A percentile compares a stretch with the other conserved stretches of the same genome.
Conservation (phyloP, 1,140 invertebrate species). For the Rhizoglyphus robini region DNA sequence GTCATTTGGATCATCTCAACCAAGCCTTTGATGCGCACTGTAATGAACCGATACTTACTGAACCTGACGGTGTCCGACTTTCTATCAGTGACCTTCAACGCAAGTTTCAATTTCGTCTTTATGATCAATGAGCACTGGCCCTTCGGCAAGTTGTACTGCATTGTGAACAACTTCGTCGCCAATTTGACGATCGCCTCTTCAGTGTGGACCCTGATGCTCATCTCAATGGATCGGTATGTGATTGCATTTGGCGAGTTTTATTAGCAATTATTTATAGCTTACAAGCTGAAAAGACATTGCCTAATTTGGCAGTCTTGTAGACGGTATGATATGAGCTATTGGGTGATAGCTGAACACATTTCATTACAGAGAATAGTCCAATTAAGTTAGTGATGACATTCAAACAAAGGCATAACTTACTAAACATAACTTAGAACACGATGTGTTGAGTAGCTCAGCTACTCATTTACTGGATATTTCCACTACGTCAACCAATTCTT, state of each 20-base stretch:
- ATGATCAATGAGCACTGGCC: conserved; percentile 54
- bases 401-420: too few species aligned
- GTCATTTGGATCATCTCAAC: conserved; percentile 76
- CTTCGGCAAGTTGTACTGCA: conserved; percentile 68
- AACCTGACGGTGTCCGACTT: conserved; percentile 33
- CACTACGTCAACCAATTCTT: conserved; percentile 12
- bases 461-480: too few species aligned
- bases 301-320: too few species aligned
- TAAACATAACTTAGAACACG: too few species aligned
- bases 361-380: background rate
- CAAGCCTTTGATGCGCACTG: conserved; percentile 45
- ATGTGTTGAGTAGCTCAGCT: too few species aligned
- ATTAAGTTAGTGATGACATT: too few species aligned
- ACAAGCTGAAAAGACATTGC: too few species aligned
- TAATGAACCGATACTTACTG: conserved; percentile 33
- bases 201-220: conserved; percentile 84
- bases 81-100: conserved; percentile 36
- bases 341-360: too few species aligned
- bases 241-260: conserved; percentile 12
- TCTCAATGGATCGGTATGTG: conserved; percentile 82
- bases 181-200: conserved; percentile 71
- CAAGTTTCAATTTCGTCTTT: conserved; percentile 37
- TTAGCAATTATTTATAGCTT: background rate
- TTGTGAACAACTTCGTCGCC: conserved; percentile 74
- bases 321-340: too few species aligned